Evolutionary conservation across 1,140 invertebrate species (phyloP), one percentile per base, ranked within the genome.

Genomic region (Drosophila jambulina): DNA sequence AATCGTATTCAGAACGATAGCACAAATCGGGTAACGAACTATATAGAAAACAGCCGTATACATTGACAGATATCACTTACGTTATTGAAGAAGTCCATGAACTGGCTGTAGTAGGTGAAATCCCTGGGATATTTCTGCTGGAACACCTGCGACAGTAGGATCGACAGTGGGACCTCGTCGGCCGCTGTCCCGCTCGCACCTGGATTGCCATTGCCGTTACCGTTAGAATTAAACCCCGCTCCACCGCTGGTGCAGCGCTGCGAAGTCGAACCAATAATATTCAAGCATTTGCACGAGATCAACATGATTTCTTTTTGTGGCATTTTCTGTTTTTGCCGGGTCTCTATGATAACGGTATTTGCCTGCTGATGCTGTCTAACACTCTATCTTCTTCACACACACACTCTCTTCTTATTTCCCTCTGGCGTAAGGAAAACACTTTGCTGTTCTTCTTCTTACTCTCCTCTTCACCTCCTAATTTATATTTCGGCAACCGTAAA

Each of bases 241-340:
- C 25, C 38, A 13, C 25, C 53, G 40, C 54, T 75, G 48, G 29
- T 78, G 59, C 60, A 65, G 38, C 54, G 80, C 60, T 86, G 78
- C 75, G 78, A 54, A 36, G 53, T 67, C 23, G 76, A 64, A 45
- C 71, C 91, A 65, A 75, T 81, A 63, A 92, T 80, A 76, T 92
- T 92, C 65, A 75, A 75, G 69, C 91, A 92, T 75, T 92, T 85
- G 77, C 91, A 92, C 53, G 83, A 85, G 67, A 92, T 80, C 77
- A 77, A 68, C 76, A 88, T 92, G 74, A 59, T 63, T 65, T 49
- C 58, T 53, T 46, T 46, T 59, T 51, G 25, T 9, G 54, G 46
- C 40, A 58, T 23, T 17, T 53, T 51, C 6, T 67, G 42, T 40
- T 76, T 57, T 77, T 70, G 43, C 67, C 59, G 58, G 46, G 51